phyloP scores from a whole-genome alignment of 2,888 invertebrate species.

The Catonia carolina region DNA sequence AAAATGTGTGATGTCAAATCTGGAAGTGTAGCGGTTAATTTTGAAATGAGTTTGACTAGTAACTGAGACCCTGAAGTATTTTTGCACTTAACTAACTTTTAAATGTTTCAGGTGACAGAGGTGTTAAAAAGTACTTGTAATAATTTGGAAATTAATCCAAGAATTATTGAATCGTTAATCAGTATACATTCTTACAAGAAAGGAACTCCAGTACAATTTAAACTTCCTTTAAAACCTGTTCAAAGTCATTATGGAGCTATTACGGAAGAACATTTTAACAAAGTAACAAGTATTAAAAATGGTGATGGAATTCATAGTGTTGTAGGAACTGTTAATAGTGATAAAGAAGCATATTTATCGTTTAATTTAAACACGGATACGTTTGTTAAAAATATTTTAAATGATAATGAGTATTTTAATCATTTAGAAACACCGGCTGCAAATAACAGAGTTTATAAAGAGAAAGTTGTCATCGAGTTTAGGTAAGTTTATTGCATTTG shows the following conservation, averaged over 20 bases:
- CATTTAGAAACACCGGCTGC: neutral
- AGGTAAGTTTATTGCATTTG: neutral
- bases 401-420: neutral
- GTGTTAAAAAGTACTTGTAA: too few relatives aligned
- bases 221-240: neutral
- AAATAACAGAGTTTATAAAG: neutral
- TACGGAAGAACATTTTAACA: neutral
- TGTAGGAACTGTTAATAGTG: neutral
- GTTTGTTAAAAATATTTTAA: neutral
- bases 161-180: too few relatives aligned
- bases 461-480: conserved; percentile 5
- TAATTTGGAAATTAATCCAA: too few relatives aligned
- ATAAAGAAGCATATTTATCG: neutral
- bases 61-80: too few relatives aligned
- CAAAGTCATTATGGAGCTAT: neutral
- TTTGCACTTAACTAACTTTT: too few relatives aligned
- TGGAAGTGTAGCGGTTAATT: too few relatives aligned
- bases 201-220: neutral
- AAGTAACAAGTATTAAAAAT: neutral
- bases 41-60: too few relatives aligned
- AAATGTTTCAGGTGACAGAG: too few relatives aligned
- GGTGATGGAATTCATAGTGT: neutral
- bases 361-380: neutral
- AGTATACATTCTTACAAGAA: neutral
- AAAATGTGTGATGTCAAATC: too few relatives aligned